Percentiles rank a stretch among this genome's conserved stretches.
phyloP scores from a whole-genome alignment of 2,113 vertebrate genomes.

The Malaclemys terrapin region DNA sequence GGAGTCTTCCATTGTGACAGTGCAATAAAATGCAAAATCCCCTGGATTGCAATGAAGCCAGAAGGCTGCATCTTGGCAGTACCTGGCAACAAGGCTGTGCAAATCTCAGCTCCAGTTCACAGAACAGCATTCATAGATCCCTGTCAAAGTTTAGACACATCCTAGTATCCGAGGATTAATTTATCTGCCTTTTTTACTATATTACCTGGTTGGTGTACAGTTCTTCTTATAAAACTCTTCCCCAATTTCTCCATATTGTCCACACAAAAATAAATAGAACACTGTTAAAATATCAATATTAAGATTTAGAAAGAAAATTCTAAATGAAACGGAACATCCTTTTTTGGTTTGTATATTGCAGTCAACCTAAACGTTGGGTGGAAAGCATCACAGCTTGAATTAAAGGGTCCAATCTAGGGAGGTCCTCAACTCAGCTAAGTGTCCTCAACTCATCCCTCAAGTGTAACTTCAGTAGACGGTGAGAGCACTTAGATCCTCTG shows the following conservation, averaged over 20 bases:
- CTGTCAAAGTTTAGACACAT: neutral
- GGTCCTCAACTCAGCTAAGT: neutral
- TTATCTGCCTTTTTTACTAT: neutral
- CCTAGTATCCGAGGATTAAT: neutral
- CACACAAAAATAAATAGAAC: neutral
- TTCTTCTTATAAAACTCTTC: neutral
- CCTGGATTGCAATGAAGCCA: neutral
- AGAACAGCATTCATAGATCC: no score
- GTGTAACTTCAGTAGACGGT: neutral
- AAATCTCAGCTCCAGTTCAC: neutral
- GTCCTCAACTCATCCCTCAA: neutral
- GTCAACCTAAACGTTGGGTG: neutral
- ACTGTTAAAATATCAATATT: neutral
- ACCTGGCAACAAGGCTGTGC: rapidly evolving
- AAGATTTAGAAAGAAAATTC: no score
- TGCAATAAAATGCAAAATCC: neutral
- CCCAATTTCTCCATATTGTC: neutral
- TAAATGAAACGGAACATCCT: neutral
- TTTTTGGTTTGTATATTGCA: neutral
- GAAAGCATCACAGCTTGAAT: neutral
- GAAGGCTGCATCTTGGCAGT: neutral
- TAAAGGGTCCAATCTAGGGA: neutral
- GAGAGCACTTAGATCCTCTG: neutral
- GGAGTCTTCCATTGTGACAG: neutral
- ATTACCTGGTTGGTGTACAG: neutral